Evolutionary conservation across 2,888 invertebrate species (phyloP).

Genomic region (Erebia ligea): DNA sequence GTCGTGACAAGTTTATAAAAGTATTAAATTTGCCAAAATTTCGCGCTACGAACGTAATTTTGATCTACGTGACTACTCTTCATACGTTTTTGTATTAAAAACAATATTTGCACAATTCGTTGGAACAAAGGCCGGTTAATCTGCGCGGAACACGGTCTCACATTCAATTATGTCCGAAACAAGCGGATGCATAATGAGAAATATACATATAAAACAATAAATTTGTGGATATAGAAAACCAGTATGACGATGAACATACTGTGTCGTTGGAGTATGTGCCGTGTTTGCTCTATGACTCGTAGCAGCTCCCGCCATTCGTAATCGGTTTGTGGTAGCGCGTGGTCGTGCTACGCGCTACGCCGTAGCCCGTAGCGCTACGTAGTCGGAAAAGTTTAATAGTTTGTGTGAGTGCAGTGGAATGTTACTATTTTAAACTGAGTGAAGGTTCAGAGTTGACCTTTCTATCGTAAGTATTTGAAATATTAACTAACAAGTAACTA

Average conservation of each 20-base stretch:
- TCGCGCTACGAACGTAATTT: neutral
- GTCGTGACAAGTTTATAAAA: neutral
- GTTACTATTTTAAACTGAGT: conserved; percentile 34
- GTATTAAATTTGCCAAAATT: neutral
- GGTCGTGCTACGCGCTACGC: conserved; percentile 59
- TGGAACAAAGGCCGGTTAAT: conserved; percentile 58
- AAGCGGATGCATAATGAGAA: conserved; percentile 47
- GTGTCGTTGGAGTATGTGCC: conserved; percentile 13
- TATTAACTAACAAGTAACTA: neutral
- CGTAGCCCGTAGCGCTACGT: conserved; percentile 55
- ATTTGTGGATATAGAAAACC: conserved; percentile 20
- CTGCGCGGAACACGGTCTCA: conserved; percentile 53
- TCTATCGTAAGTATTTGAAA: conserved; percentile 30
- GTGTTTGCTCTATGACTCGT: conserved; percentile 33
- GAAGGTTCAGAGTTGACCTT: conserved; percentile 23
- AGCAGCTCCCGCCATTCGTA: conserved; percentile 59
- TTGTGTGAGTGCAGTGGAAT: conserved; percentile 40
- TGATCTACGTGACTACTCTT: neutral
- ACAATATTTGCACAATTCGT: conserved; percentile 31
- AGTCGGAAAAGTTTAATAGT: conserved; percentile 41
- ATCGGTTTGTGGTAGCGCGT: conserved; percentile 58
- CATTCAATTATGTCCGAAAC: conserved; percentile 60
- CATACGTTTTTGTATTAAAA: conserved; percentile 20
- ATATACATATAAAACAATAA: conserved; percentile 21
- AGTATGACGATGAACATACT: conserved; percentile 45